phyloP scores from a whole-genome alignment of 2,888 invertebrate species.

The Smittia aterrima region DNA sequence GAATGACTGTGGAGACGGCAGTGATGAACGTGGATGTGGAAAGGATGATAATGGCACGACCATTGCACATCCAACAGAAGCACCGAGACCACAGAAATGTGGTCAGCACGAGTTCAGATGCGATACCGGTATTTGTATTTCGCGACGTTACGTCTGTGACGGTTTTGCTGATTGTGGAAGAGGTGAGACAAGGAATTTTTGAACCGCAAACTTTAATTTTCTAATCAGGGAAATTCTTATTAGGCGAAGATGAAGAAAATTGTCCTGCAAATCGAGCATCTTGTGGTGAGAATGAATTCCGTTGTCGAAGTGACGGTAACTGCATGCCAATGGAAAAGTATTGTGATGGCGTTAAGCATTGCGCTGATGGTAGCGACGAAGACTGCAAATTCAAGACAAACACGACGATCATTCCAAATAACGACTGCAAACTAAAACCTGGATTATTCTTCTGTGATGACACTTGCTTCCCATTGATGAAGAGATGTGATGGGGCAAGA shows the following conservation, averaged over 20 bases:
- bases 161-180: slow-evolving; percentile 59
- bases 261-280: slow-evolving; percentile 51
- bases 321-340: slow-evolving; percentile 58
- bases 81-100: slow-evolving; percentile 50
- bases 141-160: slow-evolving; percentile 57
- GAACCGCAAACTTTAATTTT: neutral
- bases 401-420: slow-evolving; percentile 19
- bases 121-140: slow-evolving; percentile 59
- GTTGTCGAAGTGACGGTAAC: slow-evolving; percentile 62
- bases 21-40: slow-evolving; percentile 68
- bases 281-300: slow-evolving; percentile 56
- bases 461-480: slow-evolving; percentile 60
- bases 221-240: neutral
- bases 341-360: slow-evolving; percentile 58
- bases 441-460: slow-evolving; percentile 62
- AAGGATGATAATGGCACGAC: slow-evolving; percentile 44
- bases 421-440: slow-evolving; percentile 16
- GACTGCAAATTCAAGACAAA: slow-evolving; percentile 50
- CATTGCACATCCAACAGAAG: slow-evolving; percentile 47
- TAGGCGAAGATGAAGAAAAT: slow-evolving; percentile 63
- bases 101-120: slow-evolving; percentile 46
- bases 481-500: slow-evolving; percentile 65
- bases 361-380: slow-evolving; percentile 60
- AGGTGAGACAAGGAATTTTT: slow-evolving; percentile 45
- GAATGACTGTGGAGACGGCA: slow-evolving; percentile 72